Evolutionary conservation across 2,797 vertebrate genomes (phyloP).

Genomic region (Steatocranus sp.): DNA sequence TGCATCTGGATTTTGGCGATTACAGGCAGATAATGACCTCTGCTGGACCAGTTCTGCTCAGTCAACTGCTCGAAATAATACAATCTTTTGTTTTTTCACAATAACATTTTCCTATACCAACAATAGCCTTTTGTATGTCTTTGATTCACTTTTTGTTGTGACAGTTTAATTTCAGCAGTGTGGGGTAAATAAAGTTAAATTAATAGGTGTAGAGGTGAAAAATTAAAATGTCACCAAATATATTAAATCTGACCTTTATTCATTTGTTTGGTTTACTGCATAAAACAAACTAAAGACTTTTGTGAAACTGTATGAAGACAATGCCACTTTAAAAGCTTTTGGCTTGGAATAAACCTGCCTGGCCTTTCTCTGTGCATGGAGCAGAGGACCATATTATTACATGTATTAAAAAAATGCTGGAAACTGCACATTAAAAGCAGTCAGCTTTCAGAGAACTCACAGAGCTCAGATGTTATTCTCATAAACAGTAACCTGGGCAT

Average conservation of each 20-base stretch:
- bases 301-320: not conserved
- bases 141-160: not conserved
- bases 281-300: not conserved
- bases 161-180: not conserved
- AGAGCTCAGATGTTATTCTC: not conserved
- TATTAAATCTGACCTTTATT: not conserved
- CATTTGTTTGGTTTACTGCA: not conserved
- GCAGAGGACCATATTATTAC: not conserved
- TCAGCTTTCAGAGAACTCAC: not conserved
- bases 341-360: not conserved
- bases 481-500: not conserved
- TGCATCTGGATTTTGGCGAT: not conserved
- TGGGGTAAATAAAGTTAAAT: not conserved
- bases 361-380: not conserved
- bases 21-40: constrained; percentile 24
- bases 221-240: not conserved
- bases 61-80: not conserved
- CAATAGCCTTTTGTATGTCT: not conserved
- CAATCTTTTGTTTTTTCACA: not conserved
- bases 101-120: not conserved
- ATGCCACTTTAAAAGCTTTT: not conserved
- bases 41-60: not conserved
- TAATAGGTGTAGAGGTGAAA: not conserved
- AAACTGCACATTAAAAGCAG: not conserved
- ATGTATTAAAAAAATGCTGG: not conserved